Base-by-base conservation (phyloP, 64 coral and sea anemone genomes). In the Pocillopora damicornis region DNA sequence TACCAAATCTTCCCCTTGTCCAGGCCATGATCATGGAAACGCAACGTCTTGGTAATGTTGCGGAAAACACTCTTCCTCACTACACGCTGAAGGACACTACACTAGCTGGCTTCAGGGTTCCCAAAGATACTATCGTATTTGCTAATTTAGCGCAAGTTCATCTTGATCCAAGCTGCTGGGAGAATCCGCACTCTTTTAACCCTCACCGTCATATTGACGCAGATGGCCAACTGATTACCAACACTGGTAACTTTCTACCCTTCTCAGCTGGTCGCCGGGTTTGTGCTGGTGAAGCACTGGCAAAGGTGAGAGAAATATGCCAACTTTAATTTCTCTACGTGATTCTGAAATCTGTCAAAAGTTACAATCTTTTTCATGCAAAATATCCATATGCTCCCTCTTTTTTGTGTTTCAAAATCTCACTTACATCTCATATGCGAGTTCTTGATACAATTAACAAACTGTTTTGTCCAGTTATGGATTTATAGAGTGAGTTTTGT, bases 231-330 rank as follows among this genome's bases (percentile, higher is more conserved):
- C 57, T 90, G 0, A 74, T 83, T 37, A 76, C 77, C 23, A 58
- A 45, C 14, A 59, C 63, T 20, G 79, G 66, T 64, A 90, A 84
- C 80, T 78, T 82, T 74, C 80, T 85, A 8, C 80, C 80, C 0
- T 91, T 85, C 65, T 61, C 77, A 76, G 89, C 89, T 59, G 89
- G 89, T 15, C 71, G 80, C 22, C 89, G 80, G 20, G 89, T 80
- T 34, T 91, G 89, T 76, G 89, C 80, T 12, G 89, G 79, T 37
- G 72, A 91, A 75, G 5, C 80, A 37, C 35, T 91, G 62, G 89
- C 92, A 66, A 93, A 93, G 73, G 87, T 85, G 58, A 72, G 65
- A 2, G 36, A 37, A 2, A 64, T 18, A 63, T 63, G 35, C 1
- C 13, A 38, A 67, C n/a, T 67, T 22, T 22, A 20, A 15, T 20